Conservation (phyloP, 2,888 invertebrate genomes). For the Mylabris sibirica region DNA sequence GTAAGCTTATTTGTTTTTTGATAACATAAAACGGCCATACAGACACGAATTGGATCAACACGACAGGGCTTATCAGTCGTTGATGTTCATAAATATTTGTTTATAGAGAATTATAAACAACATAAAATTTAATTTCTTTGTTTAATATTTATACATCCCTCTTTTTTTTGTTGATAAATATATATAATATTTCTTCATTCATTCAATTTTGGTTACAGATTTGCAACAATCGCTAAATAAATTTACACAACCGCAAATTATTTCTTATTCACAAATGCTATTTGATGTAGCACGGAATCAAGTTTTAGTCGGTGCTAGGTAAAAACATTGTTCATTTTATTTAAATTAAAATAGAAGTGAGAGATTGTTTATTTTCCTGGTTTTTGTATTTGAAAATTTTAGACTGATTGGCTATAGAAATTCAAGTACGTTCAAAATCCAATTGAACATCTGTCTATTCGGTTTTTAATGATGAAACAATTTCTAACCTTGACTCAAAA, state of each 20-base stretch:
- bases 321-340: conserved; percentile 48
- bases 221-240: conserved; percentile 70
- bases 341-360: background rate
- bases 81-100: conserved; percentile 19
- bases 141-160: conserved; percentile 13
- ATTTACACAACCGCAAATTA: conserved; percentile 77
- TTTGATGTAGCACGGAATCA: conserved; percentile 89
- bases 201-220: conserved; percentile 65
- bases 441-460: background rate
- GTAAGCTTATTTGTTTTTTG: conserved; percentile 12
- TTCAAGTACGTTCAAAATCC: conserved; percentile 4
- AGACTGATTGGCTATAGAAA: conserved; percentile 11
- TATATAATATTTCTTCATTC: background rate
- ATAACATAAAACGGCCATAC: background rate
- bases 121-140: background rate
- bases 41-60: conserved; percentile 9
- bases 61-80: conserved; percentile 13
- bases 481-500: background rate
- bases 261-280: conserved; percentile 82
- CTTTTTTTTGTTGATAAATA: conserved; percentile 16
- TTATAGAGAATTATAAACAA: background rate
- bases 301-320: conserved; percentile 90
- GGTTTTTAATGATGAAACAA: background rate
- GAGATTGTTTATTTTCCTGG: background rate
- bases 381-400: background rate